These are phyloP conservation scores for Rhamnusium bicolor DNA, from an alignment of 2,888 invertebrate species.

Conservation along the genomic window DNA sequence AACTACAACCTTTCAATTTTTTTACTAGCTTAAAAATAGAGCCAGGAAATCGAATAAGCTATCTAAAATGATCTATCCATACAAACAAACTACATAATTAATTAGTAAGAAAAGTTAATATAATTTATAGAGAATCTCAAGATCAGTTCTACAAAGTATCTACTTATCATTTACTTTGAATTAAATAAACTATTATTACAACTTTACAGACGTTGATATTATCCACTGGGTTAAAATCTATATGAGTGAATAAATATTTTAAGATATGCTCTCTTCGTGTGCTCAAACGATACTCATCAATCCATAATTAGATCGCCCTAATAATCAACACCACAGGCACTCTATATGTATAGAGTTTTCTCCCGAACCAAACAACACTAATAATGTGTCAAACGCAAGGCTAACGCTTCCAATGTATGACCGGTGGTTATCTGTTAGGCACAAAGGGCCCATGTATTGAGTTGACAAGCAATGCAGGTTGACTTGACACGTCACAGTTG, in stretches of 20 bases:
- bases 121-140: not conserved
- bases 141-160: not conserved
- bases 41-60: too few relatives aligned
- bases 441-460: constrained; percentile 62
- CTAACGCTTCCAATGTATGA: constrained; percentile 64
- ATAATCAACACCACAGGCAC: not conserved
- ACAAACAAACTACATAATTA: too few relatives aligned
- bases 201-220: not conserved
- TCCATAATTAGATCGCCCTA: not conserved
- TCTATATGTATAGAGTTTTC: not conserved
- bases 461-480: constrained; percentile 64
- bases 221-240: too few relatives aligned
- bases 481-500: constrained; percentile 65
- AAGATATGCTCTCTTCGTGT: not conserved
- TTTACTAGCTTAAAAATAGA: too few relatives aligned
- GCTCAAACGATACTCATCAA: not conserved
- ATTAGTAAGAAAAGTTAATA: too few relatives aligned
- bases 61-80: too few relatives aligned
- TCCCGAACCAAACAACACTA: constrained; percentile 41
- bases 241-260: not conserved
- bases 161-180: not conserved
- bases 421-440: constrained; percentile 62
- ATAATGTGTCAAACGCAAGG: constrained; percentile 65
- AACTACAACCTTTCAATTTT: too few relatives aligned
- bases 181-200: not conserved